These are phyloP conservation scores for Euleptes europaea DNA, from an alignment of 2,113 vertebrate species.

Conservation along the genomic window DNA sequence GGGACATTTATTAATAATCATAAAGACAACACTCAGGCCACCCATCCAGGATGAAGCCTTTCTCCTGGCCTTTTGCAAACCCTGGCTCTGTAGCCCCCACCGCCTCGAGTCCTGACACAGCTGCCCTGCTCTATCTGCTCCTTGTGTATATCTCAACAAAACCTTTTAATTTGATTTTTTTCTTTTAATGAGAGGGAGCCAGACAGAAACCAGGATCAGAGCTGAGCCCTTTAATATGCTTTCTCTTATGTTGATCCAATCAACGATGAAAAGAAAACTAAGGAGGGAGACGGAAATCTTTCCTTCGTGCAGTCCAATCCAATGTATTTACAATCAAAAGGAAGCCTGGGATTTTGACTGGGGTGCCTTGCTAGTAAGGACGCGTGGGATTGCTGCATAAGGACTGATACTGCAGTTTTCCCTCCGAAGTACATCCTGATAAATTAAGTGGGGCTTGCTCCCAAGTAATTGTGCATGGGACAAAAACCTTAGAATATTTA, in stretches of 20 bases:
- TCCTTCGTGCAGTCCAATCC: too few species aligned
- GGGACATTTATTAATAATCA: too few species aligned
- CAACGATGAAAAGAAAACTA: neutral
- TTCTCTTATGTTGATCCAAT: neutral
- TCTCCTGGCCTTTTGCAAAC: fast-evolving
- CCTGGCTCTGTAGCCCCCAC: too few species aligned
- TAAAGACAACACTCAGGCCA: too few species aligned
- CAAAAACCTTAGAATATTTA: too few species aligned
- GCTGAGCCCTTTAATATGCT: neutral
- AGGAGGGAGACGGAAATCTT: neutral
- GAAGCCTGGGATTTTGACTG: neutral
- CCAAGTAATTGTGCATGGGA: too few species aligned
- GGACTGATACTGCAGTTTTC: neutral
- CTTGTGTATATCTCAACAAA: slow-evolving; percentile 7
- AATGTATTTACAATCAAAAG: neutral
- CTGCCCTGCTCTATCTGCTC: neutral
- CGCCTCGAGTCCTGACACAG: neutral
- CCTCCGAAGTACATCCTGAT: too few species aligned
- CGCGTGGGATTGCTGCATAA: too few species aligned
- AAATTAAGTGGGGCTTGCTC: neutral
- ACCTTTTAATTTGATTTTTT: slow-evolving; percentile 8
- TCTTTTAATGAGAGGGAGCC: neutral
- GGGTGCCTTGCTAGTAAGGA: too few species aligned
- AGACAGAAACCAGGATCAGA: neutral
- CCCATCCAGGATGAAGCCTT: neutral